Conservation (phyloP, 2,113 vertebrate species). For the Gorsachius goisagi region DNA sequence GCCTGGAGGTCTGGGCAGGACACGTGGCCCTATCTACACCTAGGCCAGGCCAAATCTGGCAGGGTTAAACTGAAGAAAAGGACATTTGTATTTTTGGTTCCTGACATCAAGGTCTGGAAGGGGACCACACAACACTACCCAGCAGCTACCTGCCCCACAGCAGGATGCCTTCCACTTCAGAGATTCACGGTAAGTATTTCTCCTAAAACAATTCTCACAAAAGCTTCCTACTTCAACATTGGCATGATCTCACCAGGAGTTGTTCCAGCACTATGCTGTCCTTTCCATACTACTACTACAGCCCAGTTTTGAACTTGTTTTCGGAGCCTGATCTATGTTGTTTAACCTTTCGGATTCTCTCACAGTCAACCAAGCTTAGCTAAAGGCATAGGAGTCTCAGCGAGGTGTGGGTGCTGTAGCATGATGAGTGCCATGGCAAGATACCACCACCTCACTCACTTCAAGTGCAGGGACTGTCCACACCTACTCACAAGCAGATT, state of each 20-base stretch:
- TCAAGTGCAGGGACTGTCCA: background rate
- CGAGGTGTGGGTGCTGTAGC: background rate
- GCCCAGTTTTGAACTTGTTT: background rate
- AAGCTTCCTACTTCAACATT: background rate
- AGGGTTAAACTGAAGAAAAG: background rate
- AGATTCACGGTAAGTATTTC: background rate
- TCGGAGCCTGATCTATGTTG: background rate
- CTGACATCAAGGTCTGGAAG: background rate
- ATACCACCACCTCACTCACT: background rate
- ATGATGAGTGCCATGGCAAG: background rate
- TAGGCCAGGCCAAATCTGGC: background rate
- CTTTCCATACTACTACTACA: background rate
- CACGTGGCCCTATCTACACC: background rate
- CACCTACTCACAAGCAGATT: background rate
- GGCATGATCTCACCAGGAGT: background rate
- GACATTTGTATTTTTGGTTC: background rate
- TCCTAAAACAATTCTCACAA: background rate
- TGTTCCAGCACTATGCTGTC: background rate
- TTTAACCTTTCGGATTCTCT: background rate
- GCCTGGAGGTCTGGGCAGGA: background rate
- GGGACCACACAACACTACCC: background rate
- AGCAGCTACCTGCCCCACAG: background rate
- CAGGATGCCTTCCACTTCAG: background rate
- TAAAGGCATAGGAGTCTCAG: background rate
- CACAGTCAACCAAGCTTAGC: background rate